A percentile compares a stretch with the other conserved stretches of the same genome.
phyloP scores from a whole-genome alignment of 37 sponge, comb jelly and placozoan genomes.

The Spongilla lacustris region DNA sequence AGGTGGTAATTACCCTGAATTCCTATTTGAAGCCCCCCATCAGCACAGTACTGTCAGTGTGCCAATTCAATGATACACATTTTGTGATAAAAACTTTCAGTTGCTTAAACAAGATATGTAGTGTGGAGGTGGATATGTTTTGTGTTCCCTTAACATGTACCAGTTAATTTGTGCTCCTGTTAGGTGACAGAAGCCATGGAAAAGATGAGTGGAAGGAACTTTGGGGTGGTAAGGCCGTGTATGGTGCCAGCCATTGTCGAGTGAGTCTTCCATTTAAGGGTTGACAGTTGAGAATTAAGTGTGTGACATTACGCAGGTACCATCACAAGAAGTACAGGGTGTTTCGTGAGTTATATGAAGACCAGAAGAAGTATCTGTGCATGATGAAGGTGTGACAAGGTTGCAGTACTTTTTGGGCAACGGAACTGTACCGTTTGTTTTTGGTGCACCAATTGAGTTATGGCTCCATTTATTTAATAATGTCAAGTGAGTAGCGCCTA shows the following conservation, averaged over 20 bases:
- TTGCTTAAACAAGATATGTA: no score
- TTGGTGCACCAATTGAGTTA: not conserved
- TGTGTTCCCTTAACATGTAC: not conserved
- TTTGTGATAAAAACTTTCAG: no score
- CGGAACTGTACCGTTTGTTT: not conserved
- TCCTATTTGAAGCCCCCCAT: no score
- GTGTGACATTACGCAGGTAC: constrained; percentile 33
- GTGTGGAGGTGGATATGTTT: no score
- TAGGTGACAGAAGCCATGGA: constrained; percentile 19
- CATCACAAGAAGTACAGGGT: constrained; percentile 58
- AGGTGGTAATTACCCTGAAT: no score
- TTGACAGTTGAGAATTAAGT: not conserved
- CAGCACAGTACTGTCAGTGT: not conserved
- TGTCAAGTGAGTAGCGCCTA: not conserved
- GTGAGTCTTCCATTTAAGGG: not conserved
- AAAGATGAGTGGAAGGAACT: constrained; percentile 2
- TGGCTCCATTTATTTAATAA: not conserved
- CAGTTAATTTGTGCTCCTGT: not conserved
- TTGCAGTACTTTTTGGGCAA: no score
- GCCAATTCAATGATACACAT: not conserved
- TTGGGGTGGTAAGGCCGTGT: not conserved
- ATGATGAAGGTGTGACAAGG: constrained; percentile 35
- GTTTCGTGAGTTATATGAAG: constrained; percentile 37
- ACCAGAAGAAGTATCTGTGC: constrained; percentile 52
- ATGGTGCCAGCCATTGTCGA: not conserved